These are phyloP conservation scores for Spisula solida DNA, from an alignment of 2,888 invertebrate genomes.

Conservation along the genomic window DNA sequence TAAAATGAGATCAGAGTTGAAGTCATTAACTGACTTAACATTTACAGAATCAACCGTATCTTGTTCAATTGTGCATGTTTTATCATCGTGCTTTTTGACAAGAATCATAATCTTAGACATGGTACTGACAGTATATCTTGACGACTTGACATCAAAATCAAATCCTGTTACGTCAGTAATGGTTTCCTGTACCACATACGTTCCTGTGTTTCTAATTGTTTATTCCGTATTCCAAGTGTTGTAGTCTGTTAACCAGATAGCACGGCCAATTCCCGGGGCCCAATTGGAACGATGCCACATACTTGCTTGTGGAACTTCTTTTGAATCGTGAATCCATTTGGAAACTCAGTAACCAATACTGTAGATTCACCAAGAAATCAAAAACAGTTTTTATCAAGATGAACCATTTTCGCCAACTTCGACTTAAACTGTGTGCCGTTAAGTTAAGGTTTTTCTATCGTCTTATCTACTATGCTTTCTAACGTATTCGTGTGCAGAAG, in stretches of 20 bases:
- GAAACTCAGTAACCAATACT: neutral
- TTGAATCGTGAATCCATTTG: neutral
- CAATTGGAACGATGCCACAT: neutral
- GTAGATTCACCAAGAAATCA: neutral
- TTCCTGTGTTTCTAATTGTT: neutral
- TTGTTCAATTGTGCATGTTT: neutral
- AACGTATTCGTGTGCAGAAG: neutral
- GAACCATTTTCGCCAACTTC: neutral
- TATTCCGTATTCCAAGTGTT: neutral
- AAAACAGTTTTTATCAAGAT: neutral
- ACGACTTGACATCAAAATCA: neutral
- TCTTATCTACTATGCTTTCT: neutral
- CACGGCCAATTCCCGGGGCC: neutral
- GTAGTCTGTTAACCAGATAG: neutral
- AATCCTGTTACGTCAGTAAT: neutral
- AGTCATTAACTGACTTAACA: neutral
- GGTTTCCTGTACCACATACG: neutral
- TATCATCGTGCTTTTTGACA: neutral
- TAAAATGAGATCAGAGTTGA: neutral
- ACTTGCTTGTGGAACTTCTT: neutral
- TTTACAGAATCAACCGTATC: neutral
- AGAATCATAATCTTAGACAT: neutral
- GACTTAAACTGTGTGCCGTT: neutral
- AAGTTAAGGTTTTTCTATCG: neutral
- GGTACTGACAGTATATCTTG: neutral